phyloP scores from a whole-genome alignment of 2,797 vertebrate species.

The Melopsittacus undulatus region DNA sequence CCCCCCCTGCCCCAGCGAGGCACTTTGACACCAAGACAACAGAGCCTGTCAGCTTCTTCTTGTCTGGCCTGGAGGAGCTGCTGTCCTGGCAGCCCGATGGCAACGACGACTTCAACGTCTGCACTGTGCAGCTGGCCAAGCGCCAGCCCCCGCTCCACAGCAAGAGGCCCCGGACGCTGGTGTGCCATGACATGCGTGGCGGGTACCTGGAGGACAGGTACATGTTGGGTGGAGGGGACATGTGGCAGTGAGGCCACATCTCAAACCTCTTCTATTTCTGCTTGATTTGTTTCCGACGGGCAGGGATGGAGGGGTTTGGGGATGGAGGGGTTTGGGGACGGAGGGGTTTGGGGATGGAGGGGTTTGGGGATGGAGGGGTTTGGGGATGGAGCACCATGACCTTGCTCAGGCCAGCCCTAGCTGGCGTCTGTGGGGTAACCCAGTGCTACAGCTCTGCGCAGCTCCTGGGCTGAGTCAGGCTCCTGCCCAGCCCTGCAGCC shows the following conservation, averaged over 20 bases:
- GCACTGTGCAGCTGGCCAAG: slow-evolving; percentile 72
- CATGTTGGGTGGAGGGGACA: neutral
- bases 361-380: neutral
- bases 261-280: neutral
- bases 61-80: slow-evolving; percentile 85
- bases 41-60: slow-evolving; percentile 85
- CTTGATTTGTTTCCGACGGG: neutral
- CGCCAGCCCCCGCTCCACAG: slow-evolving; percentile 81
- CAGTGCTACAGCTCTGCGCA: neutral
- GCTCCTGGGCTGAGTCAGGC: neutral
- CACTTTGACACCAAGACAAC: slow-evolving; percentile 87
- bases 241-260: rapidly evolving
- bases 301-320: neutral
- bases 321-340: neutral
- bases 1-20: slow-evolving; percentile 70
- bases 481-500: neutral
- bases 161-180: slow-evolving; percentile 79
- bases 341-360: neutral
- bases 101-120: slow-evolving; percentile 84
- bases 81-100: slow-evolving; percentile 81
- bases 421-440: neutral
- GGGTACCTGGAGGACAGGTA: slow-evolving; percentile 95
- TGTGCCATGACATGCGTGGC: slow-evolving; percentile 96
- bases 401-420: neutral
- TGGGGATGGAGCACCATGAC: rapidly evolving